Conservation (phyloP, 2,797 vertebrate genomes). For the Sphenodon punctatus region DNA sequence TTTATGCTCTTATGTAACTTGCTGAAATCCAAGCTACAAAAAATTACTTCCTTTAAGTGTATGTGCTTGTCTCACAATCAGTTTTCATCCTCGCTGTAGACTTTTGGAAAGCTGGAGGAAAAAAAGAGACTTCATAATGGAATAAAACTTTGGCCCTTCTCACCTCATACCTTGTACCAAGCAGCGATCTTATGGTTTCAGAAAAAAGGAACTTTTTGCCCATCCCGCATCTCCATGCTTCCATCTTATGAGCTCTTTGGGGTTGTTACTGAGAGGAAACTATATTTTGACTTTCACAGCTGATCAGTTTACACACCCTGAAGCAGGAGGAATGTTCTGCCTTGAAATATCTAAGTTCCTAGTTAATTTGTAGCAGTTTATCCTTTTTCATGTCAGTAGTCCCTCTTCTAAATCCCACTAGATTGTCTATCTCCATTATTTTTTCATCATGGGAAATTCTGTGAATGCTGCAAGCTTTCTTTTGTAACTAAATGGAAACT, state of each 20-base stretch:
- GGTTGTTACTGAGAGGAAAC: not conserved
- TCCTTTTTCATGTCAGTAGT: not conserved
- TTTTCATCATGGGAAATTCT: not conserved
- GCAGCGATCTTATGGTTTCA: too few relatives aligned
- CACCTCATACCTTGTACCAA: not conserved
- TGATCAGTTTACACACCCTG: not conserved
- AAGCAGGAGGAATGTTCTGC: not conserved
- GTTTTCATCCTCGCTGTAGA: too few relatives aligned
- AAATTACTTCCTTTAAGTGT: too few relatives aligned
- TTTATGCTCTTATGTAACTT: too few relatives aligned
- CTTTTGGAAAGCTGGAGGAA: too few relatives aligned
- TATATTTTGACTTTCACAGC: not conserved
- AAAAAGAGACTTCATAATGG: too few relatives aligned
- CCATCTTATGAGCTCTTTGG: not conserved
- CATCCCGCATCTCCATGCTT: not conserved
- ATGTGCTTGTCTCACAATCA: too few relatives aligned
- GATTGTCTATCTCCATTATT: rapidly evolving
- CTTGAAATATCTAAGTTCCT: not conserved
- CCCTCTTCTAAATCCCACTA: not conserved
- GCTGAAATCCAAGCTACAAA: too few relatives aligned
- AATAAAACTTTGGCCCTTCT: too few relatives aligned
- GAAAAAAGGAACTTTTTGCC: not conserved
- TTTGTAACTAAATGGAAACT: not conserved
- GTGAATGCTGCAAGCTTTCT: not conserved
- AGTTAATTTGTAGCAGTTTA: not conserved